Percentiles rank a stretch among this genome's conserved stretches.
Evolutionary conservation across 2,113 vertebrate genomes (phyloP).

Genomic region (Tricholaema leucomelas): DNA sequence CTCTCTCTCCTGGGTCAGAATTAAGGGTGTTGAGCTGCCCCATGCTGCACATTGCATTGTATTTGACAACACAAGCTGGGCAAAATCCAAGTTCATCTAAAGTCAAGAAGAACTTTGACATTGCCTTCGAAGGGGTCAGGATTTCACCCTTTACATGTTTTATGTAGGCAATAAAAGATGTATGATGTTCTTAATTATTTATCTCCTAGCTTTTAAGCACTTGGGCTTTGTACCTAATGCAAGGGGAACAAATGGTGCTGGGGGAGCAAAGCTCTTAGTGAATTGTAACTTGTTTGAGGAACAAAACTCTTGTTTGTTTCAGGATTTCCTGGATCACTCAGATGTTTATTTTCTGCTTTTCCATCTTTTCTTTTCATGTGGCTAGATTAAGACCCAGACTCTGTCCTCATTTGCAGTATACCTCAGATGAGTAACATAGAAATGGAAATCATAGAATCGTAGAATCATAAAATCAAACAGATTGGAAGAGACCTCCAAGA

Average conservation of each 20-base stretch:
- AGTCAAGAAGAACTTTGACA: conserved; percentile 7
- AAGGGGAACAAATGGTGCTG: neutral
- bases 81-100: neutral
- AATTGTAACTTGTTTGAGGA: neutral
- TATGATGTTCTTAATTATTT: conserved; percentile 56
- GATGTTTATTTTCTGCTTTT: neutral
- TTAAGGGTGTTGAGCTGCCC: neutral
- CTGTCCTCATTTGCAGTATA: neutral
- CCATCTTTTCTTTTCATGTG: neutral
- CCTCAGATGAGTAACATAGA: neutral
- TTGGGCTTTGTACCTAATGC: conserved; percentile 16
- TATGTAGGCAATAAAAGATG: conserved; percentile 24
- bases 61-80: neutral
- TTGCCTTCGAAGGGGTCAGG: neutral
- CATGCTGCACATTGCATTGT: rapidly evolving
- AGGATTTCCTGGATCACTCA: neutral
- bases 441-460: rapidly evolving
- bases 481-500: too few species aligned
- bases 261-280: neutral
- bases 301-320: conserved; percentile 25
- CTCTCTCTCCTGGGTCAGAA: neutral
- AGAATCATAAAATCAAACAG: too few species aligned
- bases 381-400: neutral
- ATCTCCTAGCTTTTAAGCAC: conserved; percentile 39
- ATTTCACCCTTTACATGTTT: conserved; percentile 15